A percentile compares a stretch with the other conserved stretches of the same genome.
phyloP scores from a whole-genome alignment of 2,888 invertebrate species.

The Drosophila prostipennis region DNA sequence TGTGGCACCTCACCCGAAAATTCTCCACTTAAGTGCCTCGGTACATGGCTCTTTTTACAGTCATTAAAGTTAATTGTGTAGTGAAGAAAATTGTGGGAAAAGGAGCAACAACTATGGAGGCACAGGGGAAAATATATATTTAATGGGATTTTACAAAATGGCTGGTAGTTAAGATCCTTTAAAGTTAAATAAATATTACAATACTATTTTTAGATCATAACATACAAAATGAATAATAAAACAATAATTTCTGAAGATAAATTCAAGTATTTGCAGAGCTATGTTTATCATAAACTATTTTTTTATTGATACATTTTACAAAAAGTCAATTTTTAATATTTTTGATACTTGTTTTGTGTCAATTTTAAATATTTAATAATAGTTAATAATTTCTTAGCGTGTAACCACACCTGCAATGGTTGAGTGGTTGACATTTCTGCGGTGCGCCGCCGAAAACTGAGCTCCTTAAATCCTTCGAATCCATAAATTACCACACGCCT shows the following conservation, averaged over 20 bases:
- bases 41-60: constrained; percentile 56
- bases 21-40: constrained; percentile 27
- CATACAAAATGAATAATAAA: no score
- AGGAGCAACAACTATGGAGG: constrained; percentile 1
- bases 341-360: no score
- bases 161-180: no score
- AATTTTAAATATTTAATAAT: no score
- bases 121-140: constrained; percentile 4
- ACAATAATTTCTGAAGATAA: no score
- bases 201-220: no score
- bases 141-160: neutral
- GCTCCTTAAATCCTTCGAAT: constrained; percentile 41
- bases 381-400: neutral
- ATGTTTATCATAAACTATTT: neutral
- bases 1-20: neutral
- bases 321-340: no score
- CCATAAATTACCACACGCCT: constrained; percentile 49
- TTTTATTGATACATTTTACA: no score
- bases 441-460: constrained; percentile 5
- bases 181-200: no score
- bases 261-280: neutral
- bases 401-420: constrained; percentile 10
- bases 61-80: constrained; percentile 76
- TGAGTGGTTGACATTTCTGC: constrained; percentile 10
- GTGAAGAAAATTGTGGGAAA: constrained; percentile 53